Evolutionary conservation across 2,888 invertebrate genomes (phyloP), one percentile per base, ranked within the genome.

Genomic region (Notodonta ziczac): DNA sequence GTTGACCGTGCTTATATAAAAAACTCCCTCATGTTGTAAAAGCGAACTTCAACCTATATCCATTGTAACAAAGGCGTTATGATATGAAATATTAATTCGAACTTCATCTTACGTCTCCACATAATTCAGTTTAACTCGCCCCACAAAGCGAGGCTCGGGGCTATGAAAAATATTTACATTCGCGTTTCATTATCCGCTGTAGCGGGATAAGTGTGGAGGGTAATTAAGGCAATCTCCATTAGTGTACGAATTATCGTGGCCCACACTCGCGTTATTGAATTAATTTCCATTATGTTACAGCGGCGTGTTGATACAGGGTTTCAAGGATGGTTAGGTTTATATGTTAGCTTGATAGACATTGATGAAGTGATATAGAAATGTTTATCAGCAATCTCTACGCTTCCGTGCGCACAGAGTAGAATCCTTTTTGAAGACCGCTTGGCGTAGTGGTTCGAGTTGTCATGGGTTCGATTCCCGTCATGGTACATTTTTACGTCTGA

Each of bases 241-340:
- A 46, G 46, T 46, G 46, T 10, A n/a, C 46, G 46, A 46, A 51
- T 52, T 58, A 51, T 6, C 58, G 52, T 35, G 8, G 40, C 42
- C 46, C 13, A 46, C 46, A 42, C 53, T 2, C 12, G 35, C 35
- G 46, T 54, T 50, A 58, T 52, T 44, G 46, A 46, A n/a, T 46
- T 46, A 46, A 46, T 46, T 46, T 46, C 13, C n/a, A 46, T 46
- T 46, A 46, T 10, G 46, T 46, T n/a, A n/a, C 46, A 10, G 2
- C 9, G 42, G n/a, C n/a, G 46, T 46, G 44, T 44, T 44, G n/a
- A 46, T 46, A n/a, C 5, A 10, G 46, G 8, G 10, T 9, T 10
- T 42, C 4, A 0, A 10, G 3, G 9, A 42, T 12, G 9, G 9
- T 12, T 42, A 10, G 9, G 4, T 10, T 42, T 42, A 42, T 42